Conservation (phyloP, 2,888 invertebrate species). For the Geotrupes spiniger region DNA sequence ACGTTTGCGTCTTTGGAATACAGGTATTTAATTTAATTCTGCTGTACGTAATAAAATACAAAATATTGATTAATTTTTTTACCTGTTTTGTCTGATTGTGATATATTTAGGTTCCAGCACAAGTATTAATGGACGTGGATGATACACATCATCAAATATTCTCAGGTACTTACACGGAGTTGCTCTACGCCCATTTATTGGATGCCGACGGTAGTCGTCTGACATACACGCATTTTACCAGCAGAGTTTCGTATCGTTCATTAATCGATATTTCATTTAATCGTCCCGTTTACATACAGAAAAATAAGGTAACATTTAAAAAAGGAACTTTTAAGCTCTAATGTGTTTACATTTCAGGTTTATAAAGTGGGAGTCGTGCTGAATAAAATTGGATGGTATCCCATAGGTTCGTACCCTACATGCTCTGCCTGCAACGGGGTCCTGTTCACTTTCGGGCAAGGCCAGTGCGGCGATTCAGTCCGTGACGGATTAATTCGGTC, state of each 20-base stretch:
- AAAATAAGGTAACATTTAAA: conserved; percentile 57
- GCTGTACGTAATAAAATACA: too few relatives aligned
- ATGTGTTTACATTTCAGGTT: conserved; percentile 52
- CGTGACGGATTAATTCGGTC: conserved; percentile 76
- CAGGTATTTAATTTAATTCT: conserved; percentile 50
- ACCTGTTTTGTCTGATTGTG: too few relatives aligned
- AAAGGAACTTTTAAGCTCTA: background rate
- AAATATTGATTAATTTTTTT: too few relatives aligned
- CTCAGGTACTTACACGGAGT: conserved; percentile 62
- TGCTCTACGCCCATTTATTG: conserved; percentile 76
- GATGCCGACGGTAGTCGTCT: conserved; percentile 77
- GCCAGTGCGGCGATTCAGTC: conserved; percentile 65
- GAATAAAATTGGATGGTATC: conserved; percentile 80
- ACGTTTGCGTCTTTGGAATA: conserved; percentile 72
- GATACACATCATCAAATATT: conserved; percentile 42
- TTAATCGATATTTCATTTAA: conserved; percentile 79
- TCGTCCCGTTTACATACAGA: conserved; percentile 73
- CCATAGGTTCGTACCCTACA: conserved; percentile 70
- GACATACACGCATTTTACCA: conserved; percentile 80
- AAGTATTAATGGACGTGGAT: conserved; percentile 58
- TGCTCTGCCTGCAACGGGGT: conserved; percentile 68
- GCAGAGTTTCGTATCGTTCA: conserved; percentile 69
- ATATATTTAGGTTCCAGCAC: conserved; percentile 70
- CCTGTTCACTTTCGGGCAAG: conserved; percentile 73
- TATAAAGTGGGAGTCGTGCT: conserved; percentile 81